Evolutionary conservation across 2,888 invertebrate species (phyloP).

Genomic region (Neoaliturus tenellus): DNA sequence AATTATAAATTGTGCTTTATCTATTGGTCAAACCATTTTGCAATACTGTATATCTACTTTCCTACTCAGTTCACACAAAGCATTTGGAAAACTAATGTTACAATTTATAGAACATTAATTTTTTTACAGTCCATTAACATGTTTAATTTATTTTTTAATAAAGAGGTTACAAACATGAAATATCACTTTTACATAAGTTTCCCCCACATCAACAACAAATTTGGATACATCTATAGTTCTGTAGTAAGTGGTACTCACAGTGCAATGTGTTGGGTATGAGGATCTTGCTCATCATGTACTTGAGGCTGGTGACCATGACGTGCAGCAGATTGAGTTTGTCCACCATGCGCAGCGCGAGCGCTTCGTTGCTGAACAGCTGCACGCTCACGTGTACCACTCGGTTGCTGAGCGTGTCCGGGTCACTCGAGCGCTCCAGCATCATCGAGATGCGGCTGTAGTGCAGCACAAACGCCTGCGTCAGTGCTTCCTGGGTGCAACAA

Average conservation of each 20-base stretch:
- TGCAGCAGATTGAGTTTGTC: slow-evolving; percentile 92
- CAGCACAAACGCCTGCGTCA: slow-evolving; percentile 95
- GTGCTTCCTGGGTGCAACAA: slow-evolving; percentile 82
- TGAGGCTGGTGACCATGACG: slow-evolving; percentile 93
- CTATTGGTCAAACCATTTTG: too few species aligned
- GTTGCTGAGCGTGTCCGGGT: slow-evolving; percentile 95
- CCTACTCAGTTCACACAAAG: too few species aligned
- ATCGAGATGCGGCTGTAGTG: slow-evolving; percentile 97
- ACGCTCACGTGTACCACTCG: slow-evolving; percentile 98
- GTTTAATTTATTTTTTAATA: too few species aligned
- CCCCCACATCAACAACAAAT: too few species aligned
- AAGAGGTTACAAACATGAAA: too few species aligned
- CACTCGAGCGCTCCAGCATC: slow-evolving; percentile 89
- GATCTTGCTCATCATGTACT: slow-evolving; percentile 95
- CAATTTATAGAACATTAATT: too few species aligned
- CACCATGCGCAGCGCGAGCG: slow-evolving; percentile 92
- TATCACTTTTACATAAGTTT: too few species aligned
- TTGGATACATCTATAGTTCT: too few species aligned
- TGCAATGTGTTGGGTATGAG: slow-evolving; percentile 91
- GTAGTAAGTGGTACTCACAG: slow-evolving; percentile 74
- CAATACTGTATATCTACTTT: too few species aligned
- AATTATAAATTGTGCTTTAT: too few species aligned
- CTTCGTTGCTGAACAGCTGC: slow-evolving; percentile 95
- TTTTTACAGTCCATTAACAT: too few species aligned
- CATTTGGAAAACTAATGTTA: too few species aligned